Base-by-base conservation (phyloP, 1,140 invertebrate genomes). In the Caenorhabditis briggsae region DNA sequence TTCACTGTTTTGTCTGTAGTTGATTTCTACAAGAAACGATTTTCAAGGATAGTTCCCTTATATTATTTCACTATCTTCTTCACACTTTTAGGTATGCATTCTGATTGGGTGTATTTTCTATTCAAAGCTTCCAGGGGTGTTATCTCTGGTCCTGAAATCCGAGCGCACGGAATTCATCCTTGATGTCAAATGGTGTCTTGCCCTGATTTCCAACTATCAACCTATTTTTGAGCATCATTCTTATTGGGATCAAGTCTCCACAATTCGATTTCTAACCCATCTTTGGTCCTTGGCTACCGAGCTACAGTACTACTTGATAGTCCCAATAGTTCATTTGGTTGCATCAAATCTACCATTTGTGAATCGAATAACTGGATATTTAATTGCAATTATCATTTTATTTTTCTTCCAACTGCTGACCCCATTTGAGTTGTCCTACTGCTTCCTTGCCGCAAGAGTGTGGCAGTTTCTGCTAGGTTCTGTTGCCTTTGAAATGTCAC, bases 401-500 rank as follows among this genome's bases (percentile, higher is more conserved):
- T 59, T 84, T 18, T 53, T 50, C 41, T 84, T 84, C 46, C 50
- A 64, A 55, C 50, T 53, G 0, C 20, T 65, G 3, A 70, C 61
- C 2, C 65, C 83, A 48, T 64, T 55, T 46, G 50, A 53, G n/a
- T 23, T 84, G 5, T 55, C 55, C 1, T 84, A 65, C 20, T 48
- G 59, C 18, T 84, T 84, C 23, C 33, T 65, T 8, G 25, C 65
- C 16, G 12, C 83, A 41, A 43, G 83, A 48, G 25, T 84, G 6
- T 84, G 83, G 83, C 83, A 84, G 46, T 84, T 83, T 84, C 59
- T 70, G 33, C n/a, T 64, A 16, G 83, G 83, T 20, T 59, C 83
- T 0, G 59, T 84, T 1, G 59, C 83, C 2, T 84, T 53, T 43
- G 65, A 64, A 7, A 14, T 64, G 20, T 65, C 83, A 5, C 59